phyloP scores from a whole-genome alignment of 2,113 vertebrate species.

The Cephalopholis sonnerati region DNA sequence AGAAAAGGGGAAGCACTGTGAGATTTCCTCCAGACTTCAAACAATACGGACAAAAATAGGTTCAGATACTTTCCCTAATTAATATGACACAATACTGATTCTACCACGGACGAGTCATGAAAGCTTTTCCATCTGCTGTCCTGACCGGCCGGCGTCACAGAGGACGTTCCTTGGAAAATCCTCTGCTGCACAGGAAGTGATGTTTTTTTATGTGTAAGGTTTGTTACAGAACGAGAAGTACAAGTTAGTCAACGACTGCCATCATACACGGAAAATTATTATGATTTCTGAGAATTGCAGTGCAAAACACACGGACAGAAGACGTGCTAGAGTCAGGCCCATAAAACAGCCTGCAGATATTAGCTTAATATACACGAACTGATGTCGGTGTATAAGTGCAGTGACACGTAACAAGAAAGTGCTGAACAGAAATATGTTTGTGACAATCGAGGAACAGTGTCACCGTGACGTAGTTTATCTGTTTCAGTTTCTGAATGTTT shows the following conservation, averaged over 20 bases:
- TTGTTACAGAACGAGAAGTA: not conserved
- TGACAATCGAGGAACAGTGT: not conserved
- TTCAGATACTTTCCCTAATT: slow-evolving; percentile 11
- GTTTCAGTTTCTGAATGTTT: too few relatives aligned
- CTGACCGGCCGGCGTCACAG: not conserved
- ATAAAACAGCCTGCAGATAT: too few relatives aligned
- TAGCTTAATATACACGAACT: too few relatives aligned
- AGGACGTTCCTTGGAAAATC: slow-evolving; percentile 21
- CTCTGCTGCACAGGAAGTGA: slow-evolving; percentile 28
- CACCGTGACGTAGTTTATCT: too few relatives aligned
- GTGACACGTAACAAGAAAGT: too few relatives aligned
- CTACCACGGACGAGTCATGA: not conserved
- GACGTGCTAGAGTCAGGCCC: not conserved
- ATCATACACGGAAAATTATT: not conserved
- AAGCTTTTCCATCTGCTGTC: slow-evolving; percentile 22
- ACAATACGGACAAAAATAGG: slow-evolving; percentile 19
- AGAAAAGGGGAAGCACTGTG: slow-evolving; percentile 10
- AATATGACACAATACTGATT: not conserved
- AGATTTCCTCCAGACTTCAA: not conserved
- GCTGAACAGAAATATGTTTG: not conserved
- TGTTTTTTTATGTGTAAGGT: not conserved
- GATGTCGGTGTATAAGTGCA: too few relatives aligned
- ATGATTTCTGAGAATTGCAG: not conserved
- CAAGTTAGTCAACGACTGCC: not conserved
- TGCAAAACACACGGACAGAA: not conserved